Evolutionary conservation across 2,888 invertebrate species (phyloP), one percentile per base, ranked within the genome.

Genomic region (Macaria notata): DNA sequence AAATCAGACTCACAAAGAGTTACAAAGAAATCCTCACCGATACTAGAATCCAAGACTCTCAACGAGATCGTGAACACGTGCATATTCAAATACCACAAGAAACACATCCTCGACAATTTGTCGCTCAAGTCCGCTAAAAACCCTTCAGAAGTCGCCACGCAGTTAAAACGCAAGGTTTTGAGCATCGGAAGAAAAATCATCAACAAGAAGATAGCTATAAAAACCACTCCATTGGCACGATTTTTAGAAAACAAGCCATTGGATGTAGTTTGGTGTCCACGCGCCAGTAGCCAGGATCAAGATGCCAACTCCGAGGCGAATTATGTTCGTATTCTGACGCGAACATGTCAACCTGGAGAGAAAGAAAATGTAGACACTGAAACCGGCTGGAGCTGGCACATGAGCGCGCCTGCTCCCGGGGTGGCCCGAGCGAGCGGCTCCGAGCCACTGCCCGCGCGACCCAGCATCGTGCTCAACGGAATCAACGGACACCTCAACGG

Each of bases 181-280:
- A 88, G 85, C 66, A 79, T 90, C 50, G 90, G 90, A 49, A 73
- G 81, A 59, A 89, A 89, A 75, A 70, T 82, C 31, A 77, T 90
- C 51, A 79, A 77, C 64, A 79, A 73, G 62, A 79, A 74, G 61
- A 71, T 74, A 48, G 76, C 75, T 41, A 72, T 85, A 47, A 79
- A 78, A 63, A 82, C 82, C 53, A 82, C 72, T 56, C 88, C 87
- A 4, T 50, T 91, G 30, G 68, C 88, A 43, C 75, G 83, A 63
- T 90, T 78, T 66, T 68, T 89, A 66, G 86, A 88, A 64, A 68
- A 82, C 59, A 83, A 81, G 74, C 76, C 79, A 72, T 76, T 90
- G 42, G 76, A 79, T 42, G 73, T 89, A 49, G 47, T 63, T 46
- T 90, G 88, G 88, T 63, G 74, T 9, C 67, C 75, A 9, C 7